A percentile compares a stretch with the other conserved stretches of the same genome.
These are phyloP conservation scores for Leistus spinibarbis DNA, from an alignment of 2,888 invertebrate species.

Conservation along the genomic window DNA sequence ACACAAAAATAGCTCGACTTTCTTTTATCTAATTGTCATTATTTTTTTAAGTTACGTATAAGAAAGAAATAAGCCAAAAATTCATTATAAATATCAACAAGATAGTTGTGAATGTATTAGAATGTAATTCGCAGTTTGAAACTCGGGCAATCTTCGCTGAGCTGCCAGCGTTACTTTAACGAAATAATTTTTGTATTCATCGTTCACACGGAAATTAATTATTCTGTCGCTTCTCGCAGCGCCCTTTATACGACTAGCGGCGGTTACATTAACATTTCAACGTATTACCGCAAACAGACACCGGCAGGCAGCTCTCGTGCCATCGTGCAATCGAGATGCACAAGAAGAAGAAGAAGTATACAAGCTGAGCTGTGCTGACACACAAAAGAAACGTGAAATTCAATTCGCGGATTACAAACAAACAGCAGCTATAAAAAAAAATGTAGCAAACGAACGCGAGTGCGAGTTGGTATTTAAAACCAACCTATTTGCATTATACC, in stretches of 20 bases:
- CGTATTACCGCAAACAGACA: not conserved
- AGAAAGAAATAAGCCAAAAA: too few relatives aligned
- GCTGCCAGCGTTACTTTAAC: slow-evolving; percentile 27
- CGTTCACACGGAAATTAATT: slow-evolving; percentile 33
- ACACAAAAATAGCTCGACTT: too few relatives aligned
- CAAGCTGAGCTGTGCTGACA: not conserved
- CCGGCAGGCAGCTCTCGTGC: not conserved
- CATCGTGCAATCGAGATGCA: not conserved
- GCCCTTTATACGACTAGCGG: not conserved
- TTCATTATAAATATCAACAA: too few relatives aligned
- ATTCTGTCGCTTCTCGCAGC: slow-evolving; percentile 15
- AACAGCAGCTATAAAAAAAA: slow-evolving; percentile 34
- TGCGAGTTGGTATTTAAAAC: slow-evolving; percentile 30
- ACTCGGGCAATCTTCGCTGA: not conserved
- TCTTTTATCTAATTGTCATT: too few relatives aligned
- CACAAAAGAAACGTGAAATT: slow-evolving; percentile 33
- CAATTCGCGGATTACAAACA: slow-evolving; percentile 37
- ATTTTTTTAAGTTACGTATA: too few relatives aligned
- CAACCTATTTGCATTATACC: slow-evolving; percentile 33
- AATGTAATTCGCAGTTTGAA: not conserved
- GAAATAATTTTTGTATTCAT: slow-evolving; percentile 34
- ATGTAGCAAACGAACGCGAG: slow-evolving; percentile 2
- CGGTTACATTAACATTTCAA: not conserved
- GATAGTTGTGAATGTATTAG: too few relatives aligned
- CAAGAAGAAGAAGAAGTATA: not conserved